A percentile compares a stretch with the other conserved stretches of the same genome.
phyloP scores from a whole-genome alignment of 2,888 invertebrate species.

The Cheilosia grossa region DNA sequence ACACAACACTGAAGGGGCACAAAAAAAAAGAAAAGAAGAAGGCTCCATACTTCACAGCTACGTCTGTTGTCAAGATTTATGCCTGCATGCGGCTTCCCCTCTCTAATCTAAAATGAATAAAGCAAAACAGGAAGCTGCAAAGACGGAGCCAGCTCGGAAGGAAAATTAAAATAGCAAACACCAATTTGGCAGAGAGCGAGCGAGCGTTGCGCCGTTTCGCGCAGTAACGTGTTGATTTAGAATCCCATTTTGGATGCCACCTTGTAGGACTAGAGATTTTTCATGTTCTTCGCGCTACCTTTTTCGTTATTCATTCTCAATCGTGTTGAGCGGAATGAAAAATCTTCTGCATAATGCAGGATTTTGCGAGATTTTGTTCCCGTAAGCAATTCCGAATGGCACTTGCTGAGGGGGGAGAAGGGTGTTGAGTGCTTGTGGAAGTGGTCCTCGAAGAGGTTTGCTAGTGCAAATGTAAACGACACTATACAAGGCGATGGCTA shows the following conservation, averaged over 20 bases:
- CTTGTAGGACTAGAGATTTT: conserved; percentile 52
- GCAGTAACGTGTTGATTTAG: conserved; percentile 73
- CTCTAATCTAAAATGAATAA: conserved; percentile 68
- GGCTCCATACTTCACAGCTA: background rate
- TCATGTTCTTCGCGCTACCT: conserved; percentile 6
- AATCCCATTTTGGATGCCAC: conserved; percentile 56
- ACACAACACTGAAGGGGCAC: conserved; percentile 42
- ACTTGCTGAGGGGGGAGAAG: background rate
- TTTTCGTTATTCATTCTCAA: conserved; percentile 62
- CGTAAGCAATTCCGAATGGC: conserved; percentile 26
- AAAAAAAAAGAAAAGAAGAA: background rate
- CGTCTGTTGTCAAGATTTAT: conserved; percentile 68
- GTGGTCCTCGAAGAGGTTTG: conserved; percentile 40
- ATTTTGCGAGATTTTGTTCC: conserved; percentile 58
- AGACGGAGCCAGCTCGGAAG: conserved; percentile 18
- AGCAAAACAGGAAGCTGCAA: conserved; percentile 41
- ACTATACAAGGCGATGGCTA: conserved; percentile 37
- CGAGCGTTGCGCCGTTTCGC: background rate
- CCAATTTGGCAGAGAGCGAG: background rate
- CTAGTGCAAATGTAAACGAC: conserved; percentile 51
- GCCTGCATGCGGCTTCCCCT: conserved; percentile 29
- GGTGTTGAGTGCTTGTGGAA: conserved; percentile 26
- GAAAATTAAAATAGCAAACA: conserved; percentile 66
- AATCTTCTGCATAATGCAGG: conserved; percentile 69
- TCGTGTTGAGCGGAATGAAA: conserved; percentile 59